Conservation (phyloP, 2,888 invertebrate species). For the Plebejus anna region DNA sequence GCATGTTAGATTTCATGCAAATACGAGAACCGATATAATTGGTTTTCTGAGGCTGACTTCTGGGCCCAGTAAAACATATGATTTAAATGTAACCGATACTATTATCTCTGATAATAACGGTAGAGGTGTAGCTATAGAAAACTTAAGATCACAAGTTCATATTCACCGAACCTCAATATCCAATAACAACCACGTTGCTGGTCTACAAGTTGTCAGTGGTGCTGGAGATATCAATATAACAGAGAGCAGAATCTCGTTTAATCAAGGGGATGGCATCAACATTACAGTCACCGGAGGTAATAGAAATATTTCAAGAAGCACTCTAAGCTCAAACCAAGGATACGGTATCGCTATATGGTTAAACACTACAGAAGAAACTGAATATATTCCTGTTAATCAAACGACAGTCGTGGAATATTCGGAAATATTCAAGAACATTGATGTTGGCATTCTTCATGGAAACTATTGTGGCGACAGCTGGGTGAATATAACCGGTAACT, state of each 20-base stretch:
- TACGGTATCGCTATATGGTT: conserved; percentile 94
- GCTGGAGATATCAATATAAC: conserved; percentile 97
- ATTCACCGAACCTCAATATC: conserved; percentile 90
- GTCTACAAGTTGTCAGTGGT: conserved; percentile 93
- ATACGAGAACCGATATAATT: conserved; percentile 85
- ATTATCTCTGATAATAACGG: conserved; percentile 94
- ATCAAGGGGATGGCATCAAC: conserved; percentile 96
- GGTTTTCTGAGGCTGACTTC: conserved; percentile 90
- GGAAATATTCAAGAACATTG: conserved; percentile 91
- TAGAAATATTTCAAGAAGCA: conserved; percentile 92
- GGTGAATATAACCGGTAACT: conserved; percentile 96
- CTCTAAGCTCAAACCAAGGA: conserved; percentile 91
- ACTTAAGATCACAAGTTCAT: conserved; percentile 92
- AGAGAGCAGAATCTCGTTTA: conserved; percentile 92
- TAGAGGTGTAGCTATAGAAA: conserved; percentile 96
- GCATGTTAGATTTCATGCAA: conserved; percentile 88
- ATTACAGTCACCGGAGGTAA: conserved; percentile 97
- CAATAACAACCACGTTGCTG: conserved; percentile 93
- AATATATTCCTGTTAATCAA: conserved; percentile 90
- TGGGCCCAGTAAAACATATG: conserved; percentile 88
- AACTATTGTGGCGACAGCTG: conserved; percentile 93
- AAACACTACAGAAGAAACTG: conserved; percentile 89
- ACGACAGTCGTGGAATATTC: conserved; percentile 93
- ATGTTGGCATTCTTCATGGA: conserved; percentile 93
- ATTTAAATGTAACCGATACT: conserved; percentile 92